Conservation (phyloP, 2,113 vertebrate species). For the Peromyscus leucopus region DNA sequence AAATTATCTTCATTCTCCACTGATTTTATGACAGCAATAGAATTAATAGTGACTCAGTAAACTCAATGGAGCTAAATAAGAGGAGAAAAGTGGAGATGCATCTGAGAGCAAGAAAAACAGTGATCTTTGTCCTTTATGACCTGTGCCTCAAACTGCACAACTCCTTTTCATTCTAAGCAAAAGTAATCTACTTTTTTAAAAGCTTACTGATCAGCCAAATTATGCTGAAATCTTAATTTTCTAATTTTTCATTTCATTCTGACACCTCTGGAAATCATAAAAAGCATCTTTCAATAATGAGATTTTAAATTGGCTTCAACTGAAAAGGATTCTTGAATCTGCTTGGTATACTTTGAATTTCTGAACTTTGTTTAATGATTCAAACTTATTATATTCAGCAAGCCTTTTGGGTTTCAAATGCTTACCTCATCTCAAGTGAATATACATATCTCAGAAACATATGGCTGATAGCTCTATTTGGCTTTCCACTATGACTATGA, state of each 20-base stretch:
- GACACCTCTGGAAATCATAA: slow-evolving; percentile 42
- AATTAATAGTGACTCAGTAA: neutral
- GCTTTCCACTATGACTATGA: neutral
- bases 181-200: slow-evolving; percentile 37
- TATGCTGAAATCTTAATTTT: slow-evolving; percentile 46
- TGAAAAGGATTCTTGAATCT: slow-evolving; percentile 54
- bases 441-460: slow-evolving; percentile 8
- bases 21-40: slow-evolving; percentile 33
- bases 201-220: slow-evolving; percentile 13
- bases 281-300: slow-evolving; percentile 56
- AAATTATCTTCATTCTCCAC: neutral
- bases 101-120: neutral
- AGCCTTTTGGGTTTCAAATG: slow-evolving; percentile 34
- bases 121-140: neutral
- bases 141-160: neutral
- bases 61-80: neutral
- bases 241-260: slow-evolving; percentile 61
- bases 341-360: slow-evolving; percentile 53
- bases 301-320: slow-evolving; percentile 55
- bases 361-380: slow-evolving; percentile 47
- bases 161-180: neutral
- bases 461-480: neutral
- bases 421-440: slow-evolving; percentile 8
- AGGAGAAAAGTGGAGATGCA: neutral
- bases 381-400: neutral